These are phyloP conservation scores for Cephus runcator DNA, from an alignment of 2,888 invertebrate genomes.

Conservation along the genomic window DNA sequence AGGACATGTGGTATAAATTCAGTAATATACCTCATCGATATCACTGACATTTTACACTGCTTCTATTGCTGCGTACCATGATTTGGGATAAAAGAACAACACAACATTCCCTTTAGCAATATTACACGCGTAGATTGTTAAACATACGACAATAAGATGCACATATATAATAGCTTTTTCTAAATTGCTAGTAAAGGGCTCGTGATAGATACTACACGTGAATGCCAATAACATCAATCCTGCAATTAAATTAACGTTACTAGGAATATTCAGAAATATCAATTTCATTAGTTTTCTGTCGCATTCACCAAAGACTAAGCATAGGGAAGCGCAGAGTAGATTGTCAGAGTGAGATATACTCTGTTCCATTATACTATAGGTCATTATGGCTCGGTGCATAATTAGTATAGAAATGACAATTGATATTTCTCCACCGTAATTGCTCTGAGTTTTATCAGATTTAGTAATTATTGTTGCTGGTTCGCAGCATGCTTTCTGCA, in stretches of 20 bases:
- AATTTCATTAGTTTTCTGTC: not conserved
- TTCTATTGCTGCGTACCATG: not conserved
- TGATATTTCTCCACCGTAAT: not conserved
- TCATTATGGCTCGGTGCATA: constrained; percentile 12
- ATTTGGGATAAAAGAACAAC: constrained; percentile 8
- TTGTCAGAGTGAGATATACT: constrained; percentile 6
- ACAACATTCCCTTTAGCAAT: constrained; percentile 6
- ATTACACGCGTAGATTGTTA: constrained; percentile 4
- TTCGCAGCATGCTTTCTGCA: not conserved
- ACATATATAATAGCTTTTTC: constrained; percentile 6
- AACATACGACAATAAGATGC: not conserved
- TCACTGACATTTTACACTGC: not conserved
- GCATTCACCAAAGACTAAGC: not conserved
- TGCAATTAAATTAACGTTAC: not conserved
- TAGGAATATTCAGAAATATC: not conserved
- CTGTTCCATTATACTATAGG: constrained; percentile 4
- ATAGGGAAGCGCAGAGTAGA: not conserved
- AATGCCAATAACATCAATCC: constrained; percentile 9
- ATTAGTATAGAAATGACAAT: constrained; percentile 9
- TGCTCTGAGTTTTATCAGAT: not conserved
- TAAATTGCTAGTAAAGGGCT: constrained; percentile 6
- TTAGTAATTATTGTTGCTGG: not conserved
- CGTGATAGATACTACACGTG: constrained; percentile 15
- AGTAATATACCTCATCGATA: not conserved
- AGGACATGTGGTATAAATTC: not conserved